A percentile compares a stretch with the other conserved stretches of the same genome.
Evolutionary conservation across 2,113 vertebrate genomes (phyloP).

Genomic region (Mus musculus): DNA sequence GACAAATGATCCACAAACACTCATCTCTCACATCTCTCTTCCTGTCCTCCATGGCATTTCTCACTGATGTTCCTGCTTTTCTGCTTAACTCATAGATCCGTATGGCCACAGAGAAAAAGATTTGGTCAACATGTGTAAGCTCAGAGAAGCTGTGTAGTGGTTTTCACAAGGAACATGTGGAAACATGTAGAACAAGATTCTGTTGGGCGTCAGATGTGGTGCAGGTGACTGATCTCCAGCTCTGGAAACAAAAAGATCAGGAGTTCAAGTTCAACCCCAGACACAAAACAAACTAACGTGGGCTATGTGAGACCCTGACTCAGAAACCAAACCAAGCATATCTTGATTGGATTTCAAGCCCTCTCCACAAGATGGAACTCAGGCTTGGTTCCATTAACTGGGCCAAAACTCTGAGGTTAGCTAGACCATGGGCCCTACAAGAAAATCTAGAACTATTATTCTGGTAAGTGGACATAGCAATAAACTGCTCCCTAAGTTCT

Average conservation of each 20-base stretch:
- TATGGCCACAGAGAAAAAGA: background rate
- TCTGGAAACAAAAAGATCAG: background rate
- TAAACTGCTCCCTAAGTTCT: background rate
- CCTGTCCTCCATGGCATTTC: background rate
- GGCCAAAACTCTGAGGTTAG: background rate
- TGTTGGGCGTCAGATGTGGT: background rate
- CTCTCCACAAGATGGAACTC: background rate
- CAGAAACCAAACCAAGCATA: background rate
- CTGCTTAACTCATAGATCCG: background rate
- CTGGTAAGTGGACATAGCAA: background rate
- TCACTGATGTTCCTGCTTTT: background rate
- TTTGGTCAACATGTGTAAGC: background rate
- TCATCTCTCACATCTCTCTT: background rate
- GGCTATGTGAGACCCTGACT: background rate
- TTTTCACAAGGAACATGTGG: background rate
- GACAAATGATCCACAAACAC: background rate
- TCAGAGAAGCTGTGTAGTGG: background rate
- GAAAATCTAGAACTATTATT: background rate
- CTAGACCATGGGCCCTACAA: no score
- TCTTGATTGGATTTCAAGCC: background rate
- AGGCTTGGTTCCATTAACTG: background rate
- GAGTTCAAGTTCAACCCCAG: background rate
- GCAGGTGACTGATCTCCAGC: no score
- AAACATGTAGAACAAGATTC: background rate
- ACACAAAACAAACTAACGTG: background rate